Evolutionary conservation across 2,113 vertebrate species (phyloP), one percentile per base, ranked within the genome.

Genomic region (Beaufortia kweichowensis): DNA sequence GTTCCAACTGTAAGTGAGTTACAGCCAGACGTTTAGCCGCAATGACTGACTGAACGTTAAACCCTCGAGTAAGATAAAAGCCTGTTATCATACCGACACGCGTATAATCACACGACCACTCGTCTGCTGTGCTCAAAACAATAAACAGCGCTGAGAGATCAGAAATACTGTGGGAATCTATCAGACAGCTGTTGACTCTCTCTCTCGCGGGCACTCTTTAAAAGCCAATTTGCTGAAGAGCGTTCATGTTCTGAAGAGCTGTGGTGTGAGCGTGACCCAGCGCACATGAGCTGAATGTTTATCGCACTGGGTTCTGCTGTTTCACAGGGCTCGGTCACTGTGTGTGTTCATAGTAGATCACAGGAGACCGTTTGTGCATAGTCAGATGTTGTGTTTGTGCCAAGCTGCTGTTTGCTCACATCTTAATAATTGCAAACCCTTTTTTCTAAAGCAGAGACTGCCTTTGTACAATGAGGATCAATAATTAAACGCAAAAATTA

Each of bases 171-270:
- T 33, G 46, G 46, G 10, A 31, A 33, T 53, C 66, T 68, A 21
- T 53, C 29, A 68, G 28, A 68, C 46, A 15, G 43, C 67, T 35
- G n/a, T 35, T 63, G 43, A 59, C 68, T 46, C 57, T 61, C 17
- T 33, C 82, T 41, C 9, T 60, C 24, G 17, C 56, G 46, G 41
- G 21, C 46, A 31, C 12, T 61, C 53, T 73, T 11, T 60, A 35
- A 69, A 55, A 55, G 29, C n/a, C 7, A 23, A 69, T 69, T 55
- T 70, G 48, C 43, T 50, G 26, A 68, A 50, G 65, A 8, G 65
- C 29, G 26, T 68, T 55, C 48, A 24, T 55, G 29, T 69, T 31
- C 33, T 70, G 0, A 35, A 70, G 48, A 17, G 59, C 21, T 35
- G 15, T 48, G 19, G n/a, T 33, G 3, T 35, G 10, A 35, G 29